Conservation (phyloP, 1,140 invertebrate species). For the Brachionus calyciflorus region DNA sequence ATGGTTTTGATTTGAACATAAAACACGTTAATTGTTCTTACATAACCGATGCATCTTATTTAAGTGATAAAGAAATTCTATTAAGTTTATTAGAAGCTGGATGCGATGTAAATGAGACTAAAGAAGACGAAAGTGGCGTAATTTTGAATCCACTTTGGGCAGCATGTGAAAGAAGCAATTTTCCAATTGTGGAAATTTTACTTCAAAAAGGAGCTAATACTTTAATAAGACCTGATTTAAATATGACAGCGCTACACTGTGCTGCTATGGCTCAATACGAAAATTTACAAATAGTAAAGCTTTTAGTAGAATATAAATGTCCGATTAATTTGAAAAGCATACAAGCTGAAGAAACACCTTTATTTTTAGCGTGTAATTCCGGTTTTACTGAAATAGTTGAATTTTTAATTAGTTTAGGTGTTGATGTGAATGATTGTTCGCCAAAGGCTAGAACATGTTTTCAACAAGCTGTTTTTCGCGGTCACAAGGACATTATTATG, state of each 20-base stretch:
- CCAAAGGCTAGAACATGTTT: constrained; percentile 9
- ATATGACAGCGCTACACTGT: constrained; percentile 39
- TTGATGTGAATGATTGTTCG: constrained; percentile 8
- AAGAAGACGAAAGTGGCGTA: constrained; percentile 38
- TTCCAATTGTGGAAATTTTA: constrained; percentile 8
- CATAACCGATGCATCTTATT: constrained; percentile 24
- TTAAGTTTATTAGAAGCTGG: constrained; percentile 8
- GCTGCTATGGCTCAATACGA: constrained; percentile 41
- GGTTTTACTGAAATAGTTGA: constrained; percentile 32
- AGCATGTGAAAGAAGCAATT: constrained; percentile 45
- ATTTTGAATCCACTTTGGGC: constrained; percentile 44
- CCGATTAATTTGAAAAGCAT: constrained; percentile 34
- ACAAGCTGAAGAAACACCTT: constrained; percentile 27
- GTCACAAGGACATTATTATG: constrained; percentile 8
- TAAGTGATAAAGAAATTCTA: constrained; percentile 9
- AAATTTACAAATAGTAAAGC: constrained; percentile 32
- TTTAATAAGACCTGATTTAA: constrained; percentile 2
- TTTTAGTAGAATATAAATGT: constrained; percentile 29
- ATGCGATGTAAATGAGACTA: constrained; percentile 8
- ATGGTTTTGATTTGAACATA: constrained; percentile 17
- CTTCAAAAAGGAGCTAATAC: constrained; percentile 21
- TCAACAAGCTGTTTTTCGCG: constrained; percentile 26
- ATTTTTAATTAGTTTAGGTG: neutral
- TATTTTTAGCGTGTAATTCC: constrained; percentile 38
- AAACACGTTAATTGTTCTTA: constrained; percentile 18